Evolutionary conservation across 2,113 vertebrate species (phyloP).

Genomic region (Anolis carolinensis): DNA sequence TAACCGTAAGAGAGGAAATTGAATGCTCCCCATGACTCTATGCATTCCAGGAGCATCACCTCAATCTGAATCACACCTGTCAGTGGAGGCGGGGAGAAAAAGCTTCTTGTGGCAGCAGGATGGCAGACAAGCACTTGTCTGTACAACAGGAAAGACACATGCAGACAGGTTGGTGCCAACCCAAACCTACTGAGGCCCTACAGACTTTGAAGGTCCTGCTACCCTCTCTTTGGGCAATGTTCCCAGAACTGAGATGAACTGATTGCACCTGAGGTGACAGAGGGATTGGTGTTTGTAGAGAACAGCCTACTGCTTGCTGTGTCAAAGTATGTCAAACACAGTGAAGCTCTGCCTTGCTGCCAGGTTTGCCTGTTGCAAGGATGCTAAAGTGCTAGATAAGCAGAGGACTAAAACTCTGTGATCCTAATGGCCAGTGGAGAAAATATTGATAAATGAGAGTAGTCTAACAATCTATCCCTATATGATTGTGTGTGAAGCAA

Average conservation of each 20-base stretch:
- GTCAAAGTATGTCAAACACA: neutral
- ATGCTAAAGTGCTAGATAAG: neutral
- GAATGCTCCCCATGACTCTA: constrained; percentile 30
- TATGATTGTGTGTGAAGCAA: neutral
- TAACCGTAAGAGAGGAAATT: constrained; percentile 46
- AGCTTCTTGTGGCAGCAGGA: neutral
- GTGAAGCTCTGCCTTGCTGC: neutral
- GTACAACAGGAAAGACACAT: neutral
- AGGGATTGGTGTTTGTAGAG: constrained; percentile 5
- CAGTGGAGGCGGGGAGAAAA: neutral
- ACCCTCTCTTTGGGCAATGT: neutral
- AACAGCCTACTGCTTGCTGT: neutral
- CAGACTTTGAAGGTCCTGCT: accelerated
- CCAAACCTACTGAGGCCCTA: neutral
- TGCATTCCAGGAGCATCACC: neutral
- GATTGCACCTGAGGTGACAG: constrained; percentile 24
- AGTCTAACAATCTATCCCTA: neutral
- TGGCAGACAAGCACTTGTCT: accelerated
- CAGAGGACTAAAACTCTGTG: neutral
- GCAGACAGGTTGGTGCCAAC: constrained; percentile 16
- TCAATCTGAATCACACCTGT: neutral
- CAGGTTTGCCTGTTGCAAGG: neutral
- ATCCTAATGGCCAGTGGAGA: neutral
- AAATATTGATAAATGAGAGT: neutral
- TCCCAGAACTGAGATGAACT: constrained; percentile 16